Evolutionary conservation across 2,113 vertebrate species (phyloP).

Genomic region (Verasper variegatus): DNA sequence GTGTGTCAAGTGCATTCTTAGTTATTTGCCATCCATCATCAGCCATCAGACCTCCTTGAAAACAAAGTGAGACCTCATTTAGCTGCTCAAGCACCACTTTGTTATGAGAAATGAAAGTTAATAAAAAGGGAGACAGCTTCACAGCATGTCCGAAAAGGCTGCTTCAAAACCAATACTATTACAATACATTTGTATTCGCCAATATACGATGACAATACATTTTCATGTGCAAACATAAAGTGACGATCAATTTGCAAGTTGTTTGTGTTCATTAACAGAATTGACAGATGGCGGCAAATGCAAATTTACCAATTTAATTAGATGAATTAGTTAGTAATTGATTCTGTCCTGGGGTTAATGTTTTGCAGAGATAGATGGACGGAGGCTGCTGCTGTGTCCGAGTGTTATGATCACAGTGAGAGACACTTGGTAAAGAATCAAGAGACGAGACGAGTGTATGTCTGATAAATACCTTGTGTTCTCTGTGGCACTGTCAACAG

Average conservation of each 20-base stretch:
- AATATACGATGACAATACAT: constrained; percentile 8
- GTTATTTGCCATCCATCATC: constrained; percentile 53
- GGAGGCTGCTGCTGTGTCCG: constrained; percentile 10
- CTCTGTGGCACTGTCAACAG: constrained; percentile 11
- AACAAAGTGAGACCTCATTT: constrained; percentile 20
- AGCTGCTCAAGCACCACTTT: constrained; percentile 22
- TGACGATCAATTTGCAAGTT: constrained; percentile 56
- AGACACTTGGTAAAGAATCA: constrained; percentile 48
- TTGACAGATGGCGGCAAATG: constrained; percentile 67
- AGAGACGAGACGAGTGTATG: constrained; percentile 50
- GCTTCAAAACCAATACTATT: constrained; percentile 12
- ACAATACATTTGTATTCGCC: neutral
- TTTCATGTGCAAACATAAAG: constrained; percentile 21
- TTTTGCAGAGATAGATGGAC: constrained; percentile 37
- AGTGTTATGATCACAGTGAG: constrained; percentile 4
- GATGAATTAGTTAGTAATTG: constrained; percentile 65
- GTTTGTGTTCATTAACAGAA: constrained; percentile 59
- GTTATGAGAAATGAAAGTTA: constrained; percentile 28
- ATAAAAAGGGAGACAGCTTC: constrained; percentile 13
- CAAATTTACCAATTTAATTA: constrained; percentile 56
- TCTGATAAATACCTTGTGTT: constrained; percentile 70
- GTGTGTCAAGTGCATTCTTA: constrained; percentile 58
- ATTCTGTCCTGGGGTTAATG: constrained; percentile 62
- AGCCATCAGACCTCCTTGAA: constrained; percentile 20
- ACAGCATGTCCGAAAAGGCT: neutral